Evolutionary conservation across 2,888 invertebrate genomes (phyloP).

Genomic region (Amiota mariae): DNA sequence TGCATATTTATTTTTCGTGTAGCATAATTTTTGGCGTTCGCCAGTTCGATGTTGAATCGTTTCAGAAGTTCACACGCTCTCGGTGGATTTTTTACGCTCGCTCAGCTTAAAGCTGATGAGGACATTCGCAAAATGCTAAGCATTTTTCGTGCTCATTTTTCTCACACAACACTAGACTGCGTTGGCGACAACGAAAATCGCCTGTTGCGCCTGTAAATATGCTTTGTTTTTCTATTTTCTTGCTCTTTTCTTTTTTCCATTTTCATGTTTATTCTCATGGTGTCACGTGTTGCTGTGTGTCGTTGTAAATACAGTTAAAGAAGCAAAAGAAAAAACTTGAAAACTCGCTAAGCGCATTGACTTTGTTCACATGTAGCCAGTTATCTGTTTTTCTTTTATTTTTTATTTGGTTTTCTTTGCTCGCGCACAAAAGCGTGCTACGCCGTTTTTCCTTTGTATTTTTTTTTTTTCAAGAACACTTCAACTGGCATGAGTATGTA

Average conservation of each 20-base stretch:
- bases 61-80: constrained; percentile 24
- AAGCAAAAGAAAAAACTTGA: constrained; percentile 27
- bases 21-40: constrained; percentile 53
- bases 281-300: constrained; percentile 27
- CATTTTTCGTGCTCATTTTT: constrained; percentile 40
- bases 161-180: constrained; percentile 20
- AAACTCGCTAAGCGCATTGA: constrained; percentile 28
- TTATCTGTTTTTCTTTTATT: constrained; percentile 2
- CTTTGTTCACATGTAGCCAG: constrained; percentile 20
- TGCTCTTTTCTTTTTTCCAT: constrained; percentile 25
- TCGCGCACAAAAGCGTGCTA: constrained; percentile 42
- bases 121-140: constrained; percentile 25
- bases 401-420: constrained; percentile 3
- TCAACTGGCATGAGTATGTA: neutral
- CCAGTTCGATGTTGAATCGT: too few relatives aligned
- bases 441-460: constrained; percentile 8
- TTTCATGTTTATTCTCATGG: neutral
- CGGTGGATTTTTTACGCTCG: neutral
- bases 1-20: constrained; percentile 41
- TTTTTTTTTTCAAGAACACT: constrained; percentile 10
- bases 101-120: constrained; percentile 18
- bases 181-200: constrained; percentile 19
- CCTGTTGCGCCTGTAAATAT: constrained; percentile 55
- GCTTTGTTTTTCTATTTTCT: constrained; percentile 39
- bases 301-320: neutral